Evolutionary conservation across 2,797 vertebrate species (phyloP).

Genomic region (Lophotriccus pileatus): DNA sequence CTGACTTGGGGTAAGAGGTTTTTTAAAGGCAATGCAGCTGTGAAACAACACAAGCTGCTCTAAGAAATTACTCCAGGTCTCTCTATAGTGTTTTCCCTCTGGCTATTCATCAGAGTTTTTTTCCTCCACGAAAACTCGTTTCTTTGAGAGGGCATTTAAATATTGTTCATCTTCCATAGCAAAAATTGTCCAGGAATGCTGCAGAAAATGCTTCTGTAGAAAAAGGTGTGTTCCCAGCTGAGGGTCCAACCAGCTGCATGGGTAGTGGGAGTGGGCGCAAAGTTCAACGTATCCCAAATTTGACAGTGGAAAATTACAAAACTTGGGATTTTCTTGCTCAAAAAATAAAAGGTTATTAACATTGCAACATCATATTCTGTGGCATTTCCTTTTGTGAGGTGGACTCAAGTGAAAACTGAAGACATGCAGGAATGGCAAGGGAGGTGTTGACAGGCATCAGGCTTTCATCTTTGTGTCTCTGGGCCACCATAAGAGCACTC

Average conservation of each 20-base stretch:
- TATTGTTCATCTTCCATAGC: background rate
- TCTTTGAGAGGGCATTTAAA: background rate
- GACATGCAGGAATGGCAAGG: slow-evolving; percentile 14
- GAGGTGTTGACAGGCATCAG: slow-evolving; percentile 42
- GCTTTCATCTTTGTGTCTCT: slow-evolving; percentile 51
- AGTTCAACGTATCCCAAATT: background rate
- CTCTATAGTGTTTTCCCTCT: background rate
- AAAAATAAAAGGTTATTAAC: slow-evolving; percentile 10
- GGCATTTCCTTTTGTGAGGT: slow-evolving; percentile 32
- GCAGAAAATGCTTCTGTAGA: background rate
- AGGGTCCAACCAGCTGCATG: background rate
- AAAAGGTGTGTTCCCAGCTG: background rate
- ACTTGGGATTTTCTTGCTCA: background rate
- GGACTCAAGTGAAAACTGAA: slow-evolving; percentile 34
- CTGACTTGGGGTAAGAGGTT: background rate
- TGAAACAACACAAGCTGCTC: background rate
- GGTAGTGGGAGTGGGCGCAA: background rate
- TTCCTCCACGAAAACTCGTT: background rate
- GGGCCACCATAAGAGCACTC: slow-evolving; percentile 50
- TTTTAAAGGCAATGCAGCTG: background rate
- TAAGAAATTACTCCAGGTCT: background rate
- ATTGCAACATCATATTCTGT: background rate
- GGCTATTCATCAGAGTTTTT: background rate
- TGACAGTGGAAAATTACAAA: background rate
- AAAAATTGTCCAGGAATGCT: background rate